A percentile compares a stretch with the other conserved stretches of the same genome.
Conservation (phyloP, 2,797 vertebrate species). For the Crax fasciolata region DNA sequence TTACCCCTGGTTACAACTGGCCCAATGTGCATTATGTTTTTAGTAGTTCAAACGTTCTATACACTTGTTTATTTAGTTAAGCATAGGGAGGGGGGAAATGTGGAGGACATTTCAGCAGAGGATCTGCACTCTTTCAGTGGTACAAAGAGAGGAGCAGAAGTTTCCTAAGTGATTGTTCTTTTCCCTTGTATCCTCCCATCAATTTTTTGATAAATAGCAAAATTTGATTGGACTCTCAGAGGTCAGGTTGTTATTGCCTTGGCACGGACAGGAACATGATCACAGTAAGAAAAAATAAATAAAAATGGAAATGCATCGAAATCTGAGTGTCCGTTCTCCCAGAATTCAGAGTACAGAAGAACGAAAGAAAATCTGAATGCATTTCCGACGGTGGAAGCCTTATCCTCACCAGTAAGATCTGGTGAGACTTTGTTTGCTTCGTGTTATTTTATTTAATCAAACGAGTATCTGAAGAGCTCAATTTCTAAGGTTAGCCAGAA, state of each 20-base stretch:
- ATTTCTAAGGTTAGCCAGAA: neutral
- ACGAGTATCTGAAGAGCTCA: neutral
- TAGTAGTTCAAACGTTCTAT: no score
- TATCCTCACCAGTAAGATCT: neutral
- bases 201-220: neutral
- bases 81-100: no score
- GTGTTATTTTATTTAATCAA: no score
- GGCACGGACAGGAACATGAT: neutral
- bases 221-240: neutral
- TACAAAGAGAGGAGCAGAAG: neutral
- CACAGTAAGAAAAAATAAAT: neutral
- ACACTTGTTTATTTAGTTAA: no score
- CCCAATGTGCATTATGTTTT: no score
- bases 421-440: neutral
- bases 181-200: neutral
- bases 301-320: neutral
- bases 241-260: neutral
- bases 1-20: no score
- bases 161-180: neutral
- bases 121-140: neutral
- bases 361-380: neutral
- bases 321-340: neutral
- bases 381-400: neutral
- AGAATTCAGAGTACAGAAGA: neutral
- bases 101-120: no score